A percentile compares a stretch with the other conserved stretches of the same genome.
These are phyloP conservation scores for Apamea anceps DNA, from an alignment of 2,888 invertebrate species.

Conservation along the genomic window DNA sequence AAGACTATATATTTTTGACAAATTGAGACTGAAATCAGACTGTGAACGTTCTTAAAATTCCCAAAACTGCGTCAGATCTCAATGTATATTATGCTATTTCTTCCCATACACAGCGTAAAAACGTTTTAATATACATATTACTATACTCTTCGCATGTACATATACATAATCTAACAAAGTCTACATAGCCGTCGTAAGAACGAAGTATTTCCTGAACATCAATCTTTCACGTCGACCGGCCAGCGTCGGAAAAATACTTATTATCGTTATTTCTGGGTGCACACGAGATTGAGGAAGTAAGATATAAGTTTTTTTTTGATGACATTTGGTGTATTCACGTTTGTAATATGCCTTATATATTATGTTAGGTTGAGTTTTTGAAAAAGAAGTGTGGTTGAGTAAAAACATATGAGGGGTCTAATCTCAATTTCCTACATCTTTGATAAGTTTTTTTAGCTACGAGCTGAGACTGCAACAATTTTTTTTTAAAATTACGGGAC, in stretches of 20 bases:
- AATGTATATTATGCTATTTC: neutral
- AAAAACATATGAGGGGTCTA: neutral
- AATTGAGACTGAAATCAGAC: no score
- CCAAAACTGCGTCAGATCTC: neutral
- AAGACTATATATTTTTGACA: no score
- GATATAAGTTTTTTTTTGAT: conserved; percentile 13
- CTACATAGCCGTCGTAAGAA: conserved; percentile 50
- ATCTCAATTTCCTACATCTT: neutral
- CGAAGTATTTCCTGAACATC: conserved; percentile 67
- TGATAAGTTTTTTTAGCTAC: neutral
- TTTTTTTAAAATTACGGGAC: no score
- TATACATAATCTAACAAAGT: conserved; percentile 47
- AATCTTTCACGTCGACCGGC: conserved; percentile 71
- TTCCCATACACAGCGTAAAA: neutral
- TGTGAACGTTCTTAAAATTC: no score
- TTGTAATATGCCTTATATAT: neutral
- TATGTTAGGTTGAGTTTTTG: neutral
- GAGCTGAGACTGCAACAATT: no score
- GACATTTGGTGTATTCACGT: neutral
- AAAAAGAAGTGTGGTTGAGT: neutral
- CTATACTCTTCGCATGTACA: neutral
- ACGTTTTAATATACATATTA: neutral
- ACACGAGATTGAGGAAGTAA: conserved; percentile 39
- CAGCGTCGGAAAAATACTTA: conserved; percentile 70
- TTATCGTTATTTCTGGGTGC: conserved; percentile 67